Base-by-base conservation (phyloP, 1,140 invertebrate species). In the Leptinotarsa undecemlineata region DNA sequence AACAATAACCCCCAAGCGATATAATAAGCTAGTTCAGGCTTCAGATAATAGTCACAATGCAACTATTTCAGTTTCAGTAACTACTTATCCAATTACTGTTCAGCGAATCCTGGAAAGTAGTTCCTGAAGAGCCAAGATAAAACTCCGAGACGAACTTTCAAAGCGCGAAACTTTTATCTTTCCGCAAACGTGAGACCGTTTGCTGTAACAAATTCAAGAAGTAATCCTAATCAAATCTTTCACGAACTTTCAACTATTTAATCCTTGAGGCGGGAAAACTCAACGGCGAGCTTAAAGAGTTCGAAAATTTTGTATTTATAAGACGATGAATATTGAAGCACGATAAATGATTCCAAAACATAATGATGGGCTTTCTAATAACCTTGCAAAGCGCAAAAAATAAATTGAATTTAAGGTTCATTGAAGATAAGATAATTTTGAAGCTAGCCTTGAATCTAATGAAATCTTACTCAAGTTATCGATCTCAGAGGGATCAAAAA, bases 171-270 rank as follows among this genome's bases (percentile, higher is more conserved):
- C 15, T 57, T 57, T 57, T 57, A 57, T 57, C 51, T 57, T 57
- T 57, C 51, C 15, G 51, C n/a, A 19, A 57, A 57, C 17, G 17
- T 57, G 51, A 57, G 14, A 57, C 51, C 51, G 51, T 17, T 57
- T 57, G 15, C 51, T 57, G n/a, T 19, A 57, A 57, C 15, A 57
- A 57, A 57, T 57, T 17, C 15, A 57, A 57, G 14, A 57, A 57
- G n/a, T 15, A 57, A 57, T n/a, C 51, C 51, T 57, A 57, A 57
- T 57, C 33, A 42, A 57, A 19, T 57, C 51, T 57, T 57, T 57
- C 14, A 19, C 15, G 6, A 57, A 57, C 51, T 57, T 57, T 19
- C 51, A n/a, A 57, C 51, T 19, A 57, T 57, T 57, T 57, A 57
- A 57, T 57, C 51, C n/a, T 57, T 57, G 15, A 19, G n/a, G n/a